Percentiles rank a stretch among this genome's conserved stretches.
Conservation (phyloP, 2,113 vertebrate genomes). For the Hydropotes inermis region DNA sequence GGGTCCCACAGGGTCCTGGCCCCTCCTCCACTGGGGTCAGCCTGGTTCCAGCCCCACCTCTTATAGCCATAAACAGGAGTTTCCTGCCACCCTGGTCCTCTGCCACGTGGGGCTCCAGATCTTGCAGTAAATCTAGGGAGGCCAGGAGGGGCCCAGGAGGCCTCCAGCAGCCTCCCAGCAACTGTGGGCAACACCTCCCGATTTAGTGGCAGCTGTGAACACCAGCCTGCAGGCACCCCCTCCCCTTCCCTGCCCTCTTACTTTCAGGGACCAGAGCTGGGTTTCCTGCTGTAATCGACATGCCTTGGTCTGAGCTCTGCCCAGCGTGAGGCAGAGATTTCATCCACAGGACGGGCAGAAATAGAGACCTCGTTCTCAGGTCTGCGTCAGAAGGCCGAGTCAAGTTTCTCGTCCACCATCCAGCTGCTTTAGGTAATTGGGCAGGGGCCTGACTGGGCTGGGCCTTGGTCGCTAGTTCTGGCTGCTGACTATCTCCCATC, state of each 20-base stretch:
- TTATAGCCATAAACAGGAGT: neutral
- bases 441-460: neutral
- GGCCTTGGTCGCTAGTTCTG: neutral
- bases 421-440: neutral
- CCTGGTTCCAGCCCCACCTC: neutral
- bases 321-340: neutral
- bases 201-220: constrained; percentile 75
- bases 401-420: neutral
- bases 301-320: neutral
- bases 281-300: neutral
- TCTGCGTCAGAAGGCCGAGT: neutral
- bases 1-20: neutral
- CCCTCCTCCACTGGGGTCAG: neutral
- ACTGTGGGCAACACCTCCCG: constrained; percentile 62
- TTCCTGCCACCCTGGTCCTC: neutral
- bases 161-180: constrained; percentile 32
- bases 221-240: constrained; percentile 31
- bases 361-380: neutral
- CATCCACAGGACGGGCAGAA: neutral
- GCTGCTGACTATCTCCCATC: neutral
- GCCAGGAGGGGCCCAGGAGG: constrained; percentile 24
- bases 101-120: neutral
- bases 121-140: constrained; percentile 34
- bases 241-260: neutral
- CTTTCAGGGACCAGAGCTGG: neutral